Percentiles rank a stretch among this genome's conserved stretches.
Conservation (phyloP, 2,113 vertebrate species). For the Steatornis caripensis region DNA sequence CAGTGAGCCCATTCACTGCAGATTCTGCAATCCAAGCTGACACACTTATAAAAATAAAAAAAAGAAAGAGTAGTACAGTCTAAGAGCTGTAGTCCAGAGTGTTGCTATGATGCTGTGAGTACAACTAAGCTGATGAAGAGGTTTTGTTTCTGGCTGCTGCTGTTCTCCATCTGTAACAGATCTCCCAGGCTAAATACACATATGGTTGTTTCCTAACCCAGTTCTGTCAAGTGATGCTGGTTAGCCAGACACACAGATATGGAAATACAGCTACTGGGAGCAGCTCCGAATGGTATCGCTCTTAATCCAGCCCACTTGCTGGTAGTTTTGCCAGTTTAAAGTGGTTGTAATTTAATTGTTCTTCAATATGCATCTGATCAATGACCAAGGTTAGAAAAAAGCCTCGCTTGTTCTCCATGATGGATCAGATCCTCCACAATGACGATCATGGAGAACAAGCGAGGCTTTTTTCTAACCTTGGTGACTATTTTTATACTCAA, state of each 20-base stretch:
- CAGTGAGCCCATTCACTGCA: background rate
- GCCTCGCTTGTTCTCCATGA: background rate
- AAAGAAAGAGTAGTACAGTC: background rate
- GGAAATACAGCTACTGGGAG: conserved; percentile 23
- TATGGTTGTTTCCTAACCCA: conserved; percentile 39
- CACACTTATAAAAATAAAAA: background rate
- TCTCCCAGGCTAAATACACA: conserved; percentile 46
- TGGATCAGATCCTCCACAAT: background rate
- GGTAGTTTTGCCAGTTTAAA: background rate
- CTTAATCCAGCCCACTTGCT: background rate
- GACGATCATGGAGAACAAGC: background rate
- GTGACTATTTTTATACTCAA: background rate
- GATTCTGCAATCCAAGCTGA: background rate
- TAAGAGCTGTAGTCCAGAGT: background rate
- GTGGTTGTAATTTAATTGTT: background rate
- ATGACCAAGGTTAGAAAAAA: background rate
- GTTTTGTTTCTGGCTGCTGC: conserved; percentile 25
- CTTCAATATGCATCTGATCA: background rate
- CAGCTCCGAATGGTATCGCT: background rate
- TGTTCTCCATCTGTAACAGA: conserved; percentile 37
- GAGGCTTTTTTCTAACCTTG: background rate
- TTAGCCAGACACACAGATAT: conserved; percentile 8
- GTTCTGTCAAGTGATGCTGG: conserved; percentile 45
- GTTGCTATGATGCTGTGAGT: background rate
- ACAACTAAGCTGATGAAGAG: background rate